These are phyloP conservation scores for Mastomys natalensis DNA, from an alignment of 2,113 vertebrate genomes.

Conservation along the genomic window DNA sequence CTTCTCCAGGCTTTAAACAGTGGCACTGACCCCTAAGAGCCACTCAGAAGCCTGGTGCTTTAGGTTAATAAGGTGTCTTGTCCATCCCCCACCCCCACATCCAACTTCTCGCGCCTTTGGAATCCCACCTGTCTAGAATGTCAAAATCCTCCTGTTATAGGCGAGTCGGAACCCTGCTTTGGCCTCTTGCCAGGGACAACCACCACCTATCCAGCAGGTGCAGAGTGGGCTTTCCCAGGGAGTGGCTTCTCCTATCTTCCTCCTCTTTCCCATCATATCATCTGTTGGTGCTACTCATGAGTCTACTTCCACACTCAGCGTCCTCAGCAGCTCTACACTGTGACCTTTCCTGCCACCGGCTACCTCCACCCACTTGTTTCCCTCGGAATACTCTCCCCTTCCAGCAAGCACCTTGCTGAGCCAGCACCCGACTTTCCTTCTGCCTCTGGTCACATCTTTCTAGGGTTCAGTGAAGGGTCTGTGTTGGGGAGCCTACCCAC, in stretches of 20 bases:
- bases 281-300: background rate
- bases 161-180: background rate
- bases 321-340: no score
- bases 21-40: background rate
- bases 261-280: accelerated
- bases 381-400: background rate
- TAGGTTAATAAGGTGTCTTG: background rate
- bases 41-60: background rate
- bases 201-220: background rate
- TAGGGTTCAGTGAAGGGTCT: background rate
- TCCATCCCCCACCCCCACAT: no score
- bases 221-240: background rate
- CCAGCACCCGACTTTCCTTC: background rate
- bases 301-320: background rate
- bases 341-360: background rate
- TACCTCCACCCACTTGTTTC: no score
- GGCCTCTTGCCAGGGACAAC: background rate
- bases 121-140: background rate
- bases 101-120: background rate
- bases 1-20: background rate
- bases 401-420: background rate
- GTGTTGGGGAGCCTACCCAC: background rate
- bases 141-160: background rate
- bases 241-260: background rate
- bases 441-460: background rate